These are phyloP conservation scores for Phoeniculus purpureus DNA, from an alignment of 2,797 vertebrate species.

Conservation along the genomic window DNA sequence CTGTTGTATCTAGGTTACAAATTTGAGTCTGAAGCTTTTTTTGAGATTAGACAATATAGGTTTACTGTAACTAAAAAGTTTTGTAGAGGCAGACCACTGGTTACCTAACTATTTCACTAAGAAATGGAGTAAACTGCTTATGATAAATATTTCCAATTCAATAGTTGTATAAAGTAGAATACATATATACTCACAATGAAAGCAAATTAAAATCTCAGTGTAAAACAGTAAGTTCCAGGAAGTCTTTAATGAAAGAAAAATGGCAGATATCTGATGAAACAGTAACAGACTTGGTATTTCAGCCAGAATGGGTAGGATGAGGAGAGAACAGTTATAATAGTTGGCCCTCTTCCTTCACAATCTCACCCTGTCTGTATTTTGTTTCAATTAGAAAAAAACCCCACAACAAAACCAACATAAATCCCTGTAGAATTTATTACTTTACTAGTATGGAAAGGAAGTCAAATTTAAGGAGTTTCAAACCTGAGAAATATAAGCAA, in stretches of 20 bases:
- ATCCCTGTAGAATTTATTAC: too few species aligned
- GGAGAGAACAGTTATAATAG: neutral
- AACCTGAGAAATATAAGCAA: too few species aligned
- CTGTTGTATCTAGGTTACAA: neutral
- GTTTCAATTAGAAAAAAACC: neutral
- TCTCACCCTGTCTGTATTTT: neutral
- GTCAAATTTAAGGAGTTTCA: too few species aligned
- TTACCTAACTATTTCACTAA: neutral
- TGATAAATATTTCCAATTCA: neutral
- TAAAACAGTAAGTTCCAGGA: neutral
- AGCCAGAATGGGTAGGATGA: neutral
- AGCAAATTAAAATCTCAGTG: neutral
- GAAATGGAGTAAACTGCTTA: neutral
- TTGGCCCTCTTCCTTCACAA: neutral
- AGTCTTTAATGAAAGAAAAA: neutral
- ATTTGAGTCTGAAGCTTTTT: neutral
- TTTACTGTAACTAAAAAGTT: neutral
- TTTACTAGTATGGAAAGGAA: too few species aligned
- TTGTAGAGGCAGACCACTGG: neutral
- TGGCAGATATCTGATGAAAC: neutral
- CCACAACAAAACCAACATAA: too few species aligned
- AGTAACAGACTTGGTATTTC: neutral
- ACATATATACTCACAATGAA: neutral
- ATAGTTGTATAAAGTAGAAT: neutral
- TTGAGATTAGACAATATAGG: neutral